These are phyloP conservation scores for Lordiphosa andalusiaca DNA, from an alignment of 2,888 invertebrate genomes.

Conservation along the genomic window DNA sequence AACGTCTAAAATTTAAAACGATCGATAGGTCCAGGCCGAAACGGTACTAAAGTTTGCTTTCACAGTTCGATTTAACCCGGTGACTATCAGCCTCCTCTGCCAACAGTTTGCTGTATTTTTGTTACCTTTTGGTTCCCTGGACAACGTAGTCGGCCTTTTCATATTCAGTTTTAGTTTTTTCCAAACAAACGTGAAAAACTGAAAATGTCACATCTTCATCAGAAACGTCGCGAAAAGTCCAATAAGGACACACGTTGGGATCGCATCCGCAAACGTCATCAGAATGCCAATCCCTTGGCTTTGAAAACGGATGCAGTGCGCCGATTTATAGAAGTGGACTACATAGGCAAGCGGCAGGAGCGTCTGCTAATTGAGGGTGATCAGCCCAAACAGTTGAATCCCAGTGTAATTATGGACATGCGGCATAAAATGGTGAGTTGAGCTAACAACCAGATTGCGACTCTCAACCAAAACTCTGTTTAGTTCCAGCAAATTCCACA, in stretches of 20 bases:
- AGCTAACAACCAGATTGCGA: too few species aligned
- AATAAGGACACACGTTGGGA: constrained; percentile 79
- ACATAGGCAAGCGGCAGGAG: constrained; percentile 69
- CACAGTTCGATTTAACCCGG: too few species aligned
- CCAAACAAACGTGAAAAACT: not conserved
- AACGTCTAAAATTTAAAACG: too few species aligned
- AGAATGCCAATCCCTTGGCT: constrained; percentile 45
- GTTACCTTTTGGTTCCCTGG: constrained; percentile 38
- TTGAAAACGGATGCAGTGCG: constrained; percentile 76
- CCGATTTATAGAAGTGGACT: constrained; percentile 78
- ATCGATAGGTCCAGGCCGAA: too few species aligned
- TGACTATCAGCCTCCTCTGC: too few species aligned
- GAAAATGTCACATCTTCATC: constrained; percentile 24
- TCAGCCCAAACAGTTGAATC: constrained; percentile 62
- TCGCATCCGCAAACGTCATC: constrained; percentile 78
- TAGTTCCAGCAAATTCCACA: constrained; percentile 73
- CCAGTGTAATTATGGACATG: constrained; percentile 79
- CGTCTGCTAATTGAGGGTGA: constrained; percentile 68
- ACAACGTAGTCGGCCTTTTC: constrained; percentile 23
- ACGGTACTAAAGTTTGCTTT: too few species aligned
- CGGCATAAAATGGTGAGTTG: constrained; percentile 77
- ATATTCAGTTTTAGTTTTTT: constrained; percentile 1
- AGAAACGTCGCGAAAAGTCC: constrained; percentile 58
- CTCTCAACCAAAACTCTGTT: not conserved
- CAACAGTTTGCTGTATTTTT: too few species aligned